Evolutionary conservation across 1,140 invertebrate species (phyloP), one percentile per base, ranked within the genome.

Genomic region (Microplitis mediator): DNA sequence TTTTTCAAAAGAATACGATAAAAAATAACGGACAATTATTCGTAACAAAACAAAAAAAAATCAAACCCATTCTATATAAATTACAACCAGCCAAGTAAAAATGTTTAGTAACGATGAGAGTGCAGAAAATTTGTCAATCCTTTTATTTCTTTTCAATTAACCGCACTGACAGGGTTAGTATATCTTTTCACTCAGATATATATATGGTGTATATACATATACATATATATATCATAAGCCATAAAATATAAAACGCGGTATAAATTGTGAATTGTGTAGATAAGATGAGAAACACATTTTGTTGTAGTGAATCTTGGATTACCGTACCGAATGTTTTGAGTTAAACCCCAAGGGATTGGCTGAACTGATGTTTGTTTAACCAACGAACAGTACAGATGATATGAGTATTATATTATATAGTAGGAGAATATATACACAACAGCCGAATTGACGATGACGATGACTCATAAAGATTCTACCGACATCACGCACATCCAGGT

Each of bases 391-490:
- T 45, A 45, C 39, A 11, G 39, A 45, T 45, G 39, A 45, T 45
- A 45, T 11, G 39, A 45, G 39, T 11, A 45, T 45, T 45, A 45
- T 45, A 45, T 45, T 45, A 11, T 45, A 45, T 45, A 3, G 11
- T 45, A 45, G 39, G 39, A 45, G 4, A 11, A 6, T 45, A 45
- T 45, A 11, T 45, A 78, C 81, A 82, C 79, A 81, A 81, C 81
- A 80, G 80, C 80, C 75, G 77, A 80, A 81, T 78, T 54, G 74
- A 80, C 69, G 74, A 74, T 45, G 39, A 45, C 39, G 39, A 11
- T 82, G 81, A 82, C 80, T 82, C 81, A 82, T 78, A 80, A 80
- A 82, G 80, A 81, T 80, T 78, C 76, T 74, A 75, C 9, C n/a
- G 35, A 14, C 35, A 39, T 60, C 67, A 69, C 67, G 35, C 35